phyloP scores from a whole-genome alignment of 2,797 vertebrate species.

The Hafferia zeledoni region DNA sequence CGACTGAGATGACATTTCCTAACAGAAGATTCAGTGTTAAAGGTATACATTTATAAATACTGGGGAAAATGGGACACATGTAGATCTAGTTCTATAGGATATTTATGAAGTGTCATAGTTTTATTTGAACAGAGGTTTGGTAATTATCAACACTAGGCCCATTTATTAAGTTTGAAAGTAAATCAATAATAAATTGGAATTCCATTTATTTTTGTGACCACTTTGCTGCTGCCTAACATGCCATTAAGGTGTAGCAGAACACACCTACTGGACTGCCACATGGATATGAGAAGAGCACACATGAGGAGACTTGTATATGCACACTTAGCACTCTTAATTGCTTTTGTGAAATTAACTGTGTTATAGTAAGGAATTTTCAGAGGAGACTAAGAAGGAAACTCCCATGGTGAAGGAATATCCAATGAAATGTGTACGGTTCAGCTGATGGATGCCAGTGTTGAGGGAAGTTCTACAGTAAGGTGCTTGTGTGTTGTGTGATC shows the following conservation, averaged over 20 bases:
- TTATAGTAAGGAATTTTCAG: background rate
- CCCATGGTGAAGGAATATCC: background rate
- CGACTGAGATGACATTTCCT: background rate
- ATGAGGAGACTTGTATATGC: rapidly evolving
- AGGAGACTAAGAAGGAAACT: background rate
- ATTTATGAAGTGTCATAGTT: constrained; percentile 54
- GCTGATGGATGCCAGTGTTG: background rate
- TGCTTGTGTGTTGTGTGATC: background rate
- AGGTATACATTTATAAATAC: constrained; percentile 49
- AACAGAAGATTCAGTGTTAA: constrained; percentile 42
- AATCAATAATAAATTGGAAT: constrained; percentile 48
- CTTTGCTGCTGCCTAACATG: background rate
- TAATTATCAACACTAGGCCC: constrained; percentile 20
- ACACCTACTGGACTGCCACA: background rate
- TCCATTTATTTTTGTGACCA: constrained; percentile 18
- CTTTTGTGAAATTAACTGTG: background rate
- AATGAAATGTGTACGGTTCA: background rate
- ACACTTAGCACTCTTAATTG: background rate
- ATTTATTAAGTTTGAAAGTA: constrained; percentile 53
- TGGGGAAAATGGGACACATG: background rate
- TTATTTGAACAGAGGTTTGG: constrained; percentile 37
- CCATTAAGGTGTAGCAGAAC: background rate
- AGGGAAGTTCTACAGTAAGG: background rate
- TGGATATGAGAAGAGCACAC: background rate
- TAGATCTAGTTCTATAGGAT: background rate